A percentile compares a stretch with the other conserved stretches of the same genome.
Evolutionary conservation across 2,888 invertebrate genomes (phyloP).

Genomic region (Stictocephala bisonia): DNA sequence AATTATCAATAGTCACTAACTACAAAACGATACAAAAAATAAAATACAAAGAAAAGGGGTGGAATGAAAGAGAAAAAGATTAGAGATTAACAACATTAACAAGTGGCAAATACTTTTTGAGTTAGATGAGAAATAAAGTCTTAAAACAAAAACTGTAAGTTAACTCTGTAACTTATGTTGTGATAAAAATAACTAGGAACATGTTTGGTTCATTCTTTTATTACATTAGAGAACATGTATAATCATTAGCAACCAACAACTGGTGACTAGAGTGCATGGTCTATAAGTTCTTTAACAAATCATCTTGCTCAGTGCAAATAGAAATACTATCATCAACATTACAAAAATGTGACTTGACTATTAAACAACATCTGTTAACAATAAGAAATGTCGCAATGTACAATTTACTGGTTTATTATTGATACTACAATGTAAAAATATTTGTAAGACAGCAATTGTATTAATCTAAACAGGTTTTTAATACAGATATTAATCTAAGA

Average conservation of each 20-base stretch:
- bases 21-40: slow-evolving; percentile 10
- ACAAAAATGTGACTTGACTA: slow-evolving; percentile 21
- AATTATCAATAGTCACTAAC: neutral
- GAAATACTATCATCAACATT: slow-evolving; percentile 31
- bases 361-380: slow-evolving; percentile 35
- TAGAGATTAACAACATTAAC: slow-evolving; percentile 28
- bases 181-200: slow-evolving; percentile 25
- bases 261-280: slow-evolving; percentile 36
- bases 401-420: neutral
- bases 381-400: slow-evolving; percentile 13
- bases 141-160: neutral
- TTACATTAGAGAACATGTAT: slow-evolving; percentile 32
- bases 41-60: slow-evolving; percentile 27
- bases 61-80: slow-evolving; percentile 25
- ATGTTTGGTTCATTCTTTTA: neutral
- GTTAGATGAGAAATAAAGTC: too few relatives aligned
- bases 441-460: slow-evolving; percentile 19
- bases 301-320: slow-evolving; percentile 18
- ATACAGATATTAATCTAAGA: slow-evolving; percentile 17
- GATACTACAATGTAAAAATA: slow-evolving; percentile 31
- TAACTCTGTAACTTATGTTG: neutral
- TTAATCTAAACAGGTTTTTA: slow-evolving; percentile 20
- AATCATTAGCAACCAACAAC: slow-evolving; percentile 5
- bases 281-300: slow-evolving; percentile 22
- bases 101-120: neutral